Percentiles rank a stretch among this genome's conserved stretches.
Conservation (phyloP, 2,797 vertebrate genomes). For the Anabas testudineus region DNA sequence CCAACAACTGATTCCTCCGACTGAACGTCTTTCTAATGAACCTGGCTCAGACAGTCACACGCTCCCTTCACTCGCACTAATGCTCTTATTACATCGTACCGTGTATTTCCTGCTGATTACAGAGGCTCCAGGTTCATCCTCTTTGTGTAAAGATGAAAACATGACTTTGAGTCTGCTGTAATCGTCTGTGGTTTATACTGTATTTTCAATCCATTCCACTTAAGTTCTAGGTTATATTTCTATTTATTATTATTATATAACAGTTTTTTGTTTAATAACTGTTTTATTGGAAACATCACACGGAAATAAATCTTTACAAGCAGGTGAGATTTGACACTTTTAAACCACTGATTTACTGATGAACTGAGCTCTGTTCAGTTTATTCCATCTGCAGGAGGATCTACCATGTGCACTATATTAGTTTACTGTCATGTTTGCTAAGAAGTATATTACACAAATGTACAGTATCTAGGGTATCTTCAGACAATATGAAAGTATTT, state of each 20-base stretch:
- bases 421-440: too few relatives aligned
- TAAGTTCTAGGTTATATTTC: too few relatives aligned
- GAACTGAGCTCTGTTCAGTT: too few relatives aligned
- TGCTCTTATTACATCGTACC: conserved; percentile 54
- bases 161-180: conserved; percentile 11
- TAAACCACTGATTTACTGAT: too few relatives aligned
- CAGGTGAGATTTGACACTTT: too few relatives aligned
- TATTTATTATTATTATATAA: too few relatives aligned
- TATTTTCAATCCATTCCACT: too few relatives aligned
- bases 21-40: conserved; percentile 63
- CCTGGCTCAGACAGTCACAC: conserved; percentile 34
- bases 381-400: conserved; percentile 41
- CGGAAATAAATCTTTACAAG: too few relatives aligned
- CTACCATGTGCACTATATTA: too few relatives aligned
- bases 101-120: conserved; percentile 61
- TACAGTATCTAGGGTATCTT: conserved; percentile 5
- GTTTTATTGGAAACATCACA: too few relatives aligned
- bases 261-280: too few relatives aligned
- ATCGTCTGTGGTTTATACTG: background rate
- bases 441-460: conserved; percentile 34
- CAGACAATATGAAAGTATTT: conserved; percentile 30
- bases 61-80: conserved; percentile 43
- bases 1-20: conserved; percentile 47
- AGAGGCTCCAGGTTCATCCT: conserved; percentile 33
- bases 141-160: conserved; percentile 4